These are phyloP conservation scores for Carlito syrichta DNA, from an alignment of 2,113 vertebrate species.

Conservation along the genomic window DNA sequence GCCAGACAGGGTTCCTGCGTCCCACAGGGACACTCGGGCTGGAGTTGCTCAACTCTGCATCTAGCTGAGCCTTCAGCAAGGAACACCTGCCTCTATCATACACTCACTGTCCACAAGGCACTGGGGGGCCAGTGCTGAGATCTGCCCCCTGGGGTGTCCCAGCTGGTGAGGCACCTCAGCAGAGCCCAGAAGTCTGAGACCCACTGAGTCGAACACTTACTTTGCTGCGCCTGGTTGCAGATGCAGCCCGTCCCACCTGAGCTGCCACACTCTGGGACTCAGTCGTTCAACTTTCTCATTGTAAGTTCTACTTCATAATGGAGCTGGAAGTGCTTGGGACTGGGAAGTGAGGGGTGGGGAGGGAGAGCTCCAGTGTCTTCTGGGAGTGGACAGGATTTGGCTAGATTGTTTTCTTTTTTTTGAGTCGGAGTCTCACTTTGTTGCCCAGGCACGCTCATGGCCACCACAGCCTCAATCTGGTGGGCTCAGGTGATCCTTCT, in stretches of 20 bases:
- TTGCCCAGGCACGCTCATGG: too few species aligned
- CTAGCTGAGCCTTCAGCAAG: not conserved
- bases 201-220: not conserved
- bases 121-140: not conserved
- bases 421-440: too few species aligned
- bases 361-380: not conserved
- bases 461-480: too few species aligned
- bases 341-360: not conserved
- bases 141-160: not conserved
- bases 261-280: not conserved
- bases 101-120: not conserved
- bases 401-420: too few species aligned
- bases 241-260: too few species aligned
- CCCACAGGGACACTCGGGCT: conserved; percentile 51
- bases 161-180: not conserved
- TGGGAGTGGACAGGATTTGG: not conserved
- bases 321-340: not conserved
- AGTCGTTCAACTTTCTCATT: not conserved
- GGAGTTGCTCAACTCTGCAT: not conserved
- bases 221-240: too few species aligned
- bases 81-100: not conserved
- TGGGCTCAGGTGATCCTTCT: too few species aligned
- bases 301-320: not conserved
- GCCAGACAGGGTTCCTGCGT: conserved; percentile 70
- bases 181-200: not conserved